Conservation (phyloP, 2,888 invertebrate species). For the Bimastos eiseni region DNA sequence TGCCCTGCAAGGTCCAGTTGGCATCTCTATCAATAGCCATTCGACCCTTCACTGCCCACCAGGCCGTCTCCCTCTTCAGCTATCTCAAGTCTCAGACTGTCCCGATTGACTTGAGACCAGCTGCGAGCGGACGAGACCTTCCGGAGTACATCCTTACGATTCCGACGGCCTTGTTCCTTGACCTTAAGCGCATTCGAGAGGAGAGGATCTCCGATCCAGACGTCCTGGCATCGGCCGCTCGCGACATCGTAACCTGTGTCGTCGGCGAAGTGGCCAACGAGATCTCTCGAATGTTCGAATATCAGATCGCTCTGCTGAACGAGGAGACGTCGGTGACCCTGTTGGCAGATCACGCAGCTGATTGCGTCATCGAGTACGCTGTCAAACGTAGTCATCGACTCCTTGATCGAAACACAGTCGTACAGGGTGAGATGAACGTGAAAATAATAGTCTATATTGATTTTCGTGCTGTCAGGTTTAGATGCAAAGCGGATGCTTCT, state of each 20-base stretch:
- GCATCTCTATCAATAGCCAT: conserved; percentile 31
- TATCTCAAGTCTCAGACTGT: conserved; percentile 10
- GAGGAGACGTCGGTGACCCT: conserved; percentile 40
- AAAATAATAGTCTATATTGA: no score
- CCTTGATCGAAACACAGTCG: conserved; percentile 32
- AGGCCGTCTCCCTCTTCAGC: not conserved
- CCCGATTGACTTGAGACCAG: not conserved
- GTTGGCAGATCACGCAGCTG: conserved; percentile 42
- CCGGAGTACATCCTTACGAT: conserved; percentile 23
- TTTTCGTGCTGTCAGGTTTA: no score
- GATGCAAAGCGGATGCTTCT: no score
- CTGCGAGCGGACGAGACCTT: not conserved
- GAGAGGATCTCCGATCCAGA: conserved; percentile 9
- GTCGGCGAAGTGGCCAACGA: conserved; percentile 42
- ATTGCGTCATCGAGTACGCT: conserved; percentile 40
- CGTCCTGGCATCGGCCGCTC: conserved; percentile 33
- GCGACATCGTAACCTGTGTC: conserved; percentile 39
- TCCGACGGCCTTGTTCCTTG: conserved; percentile 33
- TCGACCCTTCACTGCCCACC: not conserved
- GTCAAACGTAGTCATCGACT: conserved; percentile 1
- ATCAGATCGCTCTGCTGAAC: conserved; percentile 42
- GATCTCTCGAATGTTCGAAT: conserved; percentile 43
- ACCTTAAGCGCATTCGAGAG: conserved; percentile 26
- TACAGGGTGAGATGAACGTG: conserved; percentile 28
- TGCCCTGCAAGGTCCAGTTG: conserved; percentile 39